Conservation (phyloP, 2,797 vertebrate species). For the Scyliorhinus canicula region DNA sequence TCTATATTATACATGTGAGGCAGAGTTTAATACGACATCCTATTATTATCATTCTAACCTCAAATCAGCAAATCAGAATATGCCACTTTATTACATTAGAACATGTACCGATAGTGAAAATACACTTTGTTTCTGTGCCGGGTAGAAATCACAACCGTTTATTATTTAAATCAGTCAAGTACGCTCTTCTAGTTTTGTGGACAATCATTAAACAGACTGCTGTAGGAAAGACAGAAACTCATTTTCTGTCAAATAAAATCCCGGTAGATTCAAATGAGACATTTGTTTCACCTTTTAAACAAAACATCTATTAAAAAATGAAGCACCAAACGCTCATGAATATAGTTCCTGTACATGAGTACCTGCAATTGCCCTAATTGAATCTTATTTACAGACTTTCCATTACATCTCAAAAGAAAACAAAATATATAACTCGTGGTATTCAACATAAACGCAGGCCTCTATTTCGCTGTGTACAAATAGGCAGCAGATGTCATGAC, state of each 20-base stretch:
- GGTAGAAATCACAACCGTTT: background rate
- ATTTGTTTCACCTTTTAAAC: conserved; percentile 24
- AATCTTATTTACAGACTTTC: conserved; percentile 55
- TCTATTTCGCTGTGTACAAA: conserved; percentile 56
- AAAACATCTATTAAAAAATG: conserved; percentile 9
- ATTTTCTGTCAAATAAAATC: background rate
- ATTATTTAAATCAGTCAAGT: conserved; percentile 1
- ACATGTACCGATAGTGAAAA: conserved; percentile 10
- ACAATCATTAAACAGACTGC: background rate
- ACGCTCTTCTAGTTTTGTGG: background rate
- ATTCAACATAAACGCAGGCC: conserved; percentile 54
- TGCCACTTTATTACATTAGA: background rate
- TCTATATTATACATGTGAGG: background rate
- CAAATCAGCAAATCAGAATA: background rate
- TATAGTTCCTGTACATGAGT: conserved; percentile 25
- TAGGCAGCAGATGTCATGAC: conserved; percentile 58
- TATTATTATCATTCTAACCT: background rate
- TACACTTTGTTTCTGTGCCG: background rate
- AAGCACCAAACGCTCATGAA: conserved; percentile 14
- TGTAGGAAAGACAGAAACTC: background rate
- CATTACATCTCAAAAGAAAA: conserved; percentile 55
- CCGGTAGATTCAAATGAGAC: background rate
- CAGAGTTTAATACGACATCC: background rate
- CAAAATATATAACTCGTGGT: conserved; percentile 58
- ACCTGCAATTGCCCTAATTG: conserved; percentile 22